A percentile compares a stretch with the other conserved stretches of the same genome.
These are phyloP conservation scores for Mythimna lalbum DNA, from an alignment of 2,888 invertebrate species.

Conservation along the genomic window DNA sequence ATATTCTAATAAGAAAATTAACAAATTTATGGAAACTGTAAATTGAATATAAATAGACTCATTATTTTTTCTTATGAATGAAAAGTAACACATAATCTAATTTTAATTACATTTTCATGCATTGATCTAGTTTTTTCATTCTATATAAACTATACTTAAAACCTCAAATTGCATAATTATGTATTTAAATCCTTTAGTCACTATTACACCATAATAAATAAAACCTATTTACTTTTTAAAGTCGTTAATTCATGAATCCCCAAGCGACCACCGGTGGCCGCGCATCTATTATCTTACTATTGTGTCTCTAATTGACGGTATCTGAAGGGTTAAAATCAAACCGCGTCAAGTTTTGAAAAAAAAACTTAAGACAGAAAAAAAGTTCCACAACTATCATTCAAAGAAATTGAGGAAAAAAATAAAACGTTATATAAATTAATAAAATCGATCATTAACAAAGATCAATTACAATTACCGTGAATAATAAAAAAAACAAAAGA, in stretches of 20 bases:
- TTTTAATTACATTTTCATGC: neutral
- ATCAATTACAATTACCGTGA: constrained; percentile 17
- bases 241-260: too few species aligned
- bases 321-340: neutral
- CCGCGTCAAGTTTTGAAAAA: neutral
- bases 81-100: neutral
- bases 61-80: constrained; percentile 4
- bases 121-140: neutral
- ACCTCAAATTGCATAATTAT: neutral
- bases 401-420: neutral
- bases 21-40: constrained; percentile 3
- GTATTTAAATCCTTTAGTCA: neutral
- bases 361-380: neutral
- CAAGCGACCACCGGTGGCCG: too few species aligned
- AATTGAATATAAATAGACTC: constrained; percentile 26
- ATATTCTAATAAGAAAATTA: neutral
- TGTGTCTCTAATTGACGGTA: too few species aligned
- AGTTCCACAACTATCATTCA: neutral
- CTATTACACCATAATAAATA: neutral
- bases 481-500: constrained; percentile 40
- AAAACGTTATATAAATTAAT: neutral
- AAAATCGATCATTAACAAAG: constrained; percentile 18
- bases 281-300: too few species aligned
- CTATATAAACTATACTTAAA: too few species aligned
- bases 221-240: neutral